phyloP scores from a whole-genome alignment of 2,888 invertebrate species.

The Choristoneura rosaceana region DNA sequence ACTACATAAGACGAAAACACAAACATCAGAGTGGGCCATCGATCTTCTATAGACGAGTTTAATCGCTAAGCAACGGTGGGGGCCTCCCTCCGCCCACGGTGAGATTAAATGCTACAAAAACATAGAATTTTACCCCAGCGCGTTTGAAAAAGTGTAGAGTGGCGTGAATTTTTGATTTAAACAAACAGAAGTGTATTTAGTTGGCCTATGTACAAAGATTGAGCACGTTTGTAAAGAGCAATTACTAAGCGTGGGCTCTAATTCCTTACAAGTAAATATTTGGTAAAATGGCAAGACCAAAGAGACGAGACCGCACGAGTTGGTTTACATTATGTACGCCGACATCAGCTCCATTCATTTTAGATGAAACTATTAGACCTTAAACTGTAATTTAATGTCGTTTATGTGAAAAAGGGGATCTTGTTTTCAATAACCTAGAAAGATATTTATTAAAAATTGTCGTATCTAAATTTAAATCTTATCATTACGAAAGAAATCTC shows the following conservation, averaged over 20 bases:
- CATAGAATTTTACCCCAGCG: slow-evolving; percentile 49
- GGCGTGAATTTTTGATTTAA: slow-evolving; percentile 35
- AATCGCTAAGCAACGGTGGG: slow-evolving; percentile 63
- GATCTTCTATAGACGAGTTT: slow-evolving; percentile 58
- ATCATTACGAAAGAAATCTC: too few relatives aligned
- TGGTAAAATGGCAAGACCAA: not conserved
- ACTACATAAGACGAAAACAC: slow-evolving; percentile 27
- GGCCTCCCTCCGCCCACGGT: slow-evolving; percentile 49
- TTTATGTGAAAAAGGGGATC: too few relatives aligned
- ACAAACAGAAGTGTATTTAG: slow-evolving; percentile 27
- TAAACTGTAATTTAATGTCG: too few relatives aligned
- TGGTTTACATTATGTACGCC: not conserved
- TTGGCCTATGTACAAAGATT: not conserved
- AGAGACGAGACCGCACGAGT: not conserved
- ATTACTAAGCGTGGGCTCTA: not conserved
- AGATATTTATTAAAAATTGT: too few relatives aligned
- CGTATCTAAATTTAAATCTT: too few relatives aligned
- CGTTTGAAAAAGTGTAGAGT: slow-evolving; percentile 36
- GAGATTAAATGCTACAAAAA: slow-evolving; percentile 67
- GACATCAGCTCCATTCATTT: not conserved
- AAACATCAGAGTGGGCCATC: slow-evolving; percentile 40
- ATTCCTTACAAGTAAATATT: slow-evolving; percentile 6
- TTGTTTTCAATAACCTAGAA: too few relatives aligned
- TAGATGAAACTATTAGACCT: too few relatives aligned
- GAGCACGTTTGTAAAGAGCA: slow-evolving; percentile 9